These are phyloP conservation scores for Myotis davidii DNA, from an alignment of 2,113 vertebrate genomes.

Conservation along the genomic window DNA sequence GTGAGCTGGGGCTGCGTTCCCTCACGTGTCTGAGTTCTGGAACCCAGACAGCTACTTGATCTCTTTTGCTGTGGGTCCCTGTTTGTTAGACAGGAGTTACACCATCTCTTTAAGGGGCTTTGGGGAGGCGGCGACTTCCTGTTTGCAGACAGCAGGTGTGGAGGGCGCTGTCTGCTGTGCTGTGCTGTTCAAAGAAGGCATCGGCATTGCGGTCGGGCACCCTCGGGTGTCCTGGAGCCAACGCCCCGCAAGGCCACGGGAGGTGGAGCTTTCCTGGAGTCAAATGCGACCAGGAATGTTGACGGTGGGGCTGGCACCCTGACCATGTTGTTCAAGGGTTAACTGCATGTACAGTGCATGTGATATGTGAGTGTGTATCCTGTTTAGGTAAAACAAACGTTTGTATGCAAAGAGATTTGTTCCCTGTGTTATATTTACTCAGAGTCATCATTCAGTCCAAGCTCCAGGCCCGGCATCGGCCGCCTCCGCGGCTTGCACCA, in stretches of 20 bases:
- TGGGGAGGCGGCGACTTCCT: neutral
- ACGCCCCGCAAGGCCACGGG: neutral
- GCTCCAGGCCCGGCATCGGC: no score
- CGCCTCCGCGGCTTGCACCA: neutral
- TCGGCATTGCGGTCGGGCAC: fast-evolving
- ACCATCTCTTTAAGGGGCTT: neutral
- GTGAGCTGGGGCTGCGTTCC: neutral
- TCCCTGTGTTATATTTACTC: neutral
- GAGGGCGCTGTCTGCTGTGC: neutral
- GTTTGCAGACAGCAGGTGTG: neutral
- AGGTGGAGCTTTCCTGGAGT: fast-evolving
- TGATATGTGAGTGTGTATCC: neutral
- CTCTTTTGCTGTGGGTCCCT: neutral
- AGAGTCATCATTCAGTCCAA: no score
- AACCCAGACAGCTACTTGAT: neutral
- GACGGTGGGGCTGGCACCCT: neutral
- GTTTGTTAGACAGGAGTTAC: neutral
- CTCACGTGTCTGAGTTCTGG: neutral
- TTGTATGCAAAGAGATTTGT: neutral
- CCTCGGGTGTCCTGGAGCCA: neutral
- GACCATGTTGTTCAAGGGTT: neutral
- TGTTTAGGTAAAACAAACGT: neutral
- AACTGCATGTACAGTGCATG: neutral
- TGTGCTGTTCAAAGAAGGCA: fast-evolving
- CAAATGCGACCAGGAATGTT: neutral